Base-by-base conservation (phyloP, 2,113 vertebrate genomes). In the Empidonax traillii region DNA sequence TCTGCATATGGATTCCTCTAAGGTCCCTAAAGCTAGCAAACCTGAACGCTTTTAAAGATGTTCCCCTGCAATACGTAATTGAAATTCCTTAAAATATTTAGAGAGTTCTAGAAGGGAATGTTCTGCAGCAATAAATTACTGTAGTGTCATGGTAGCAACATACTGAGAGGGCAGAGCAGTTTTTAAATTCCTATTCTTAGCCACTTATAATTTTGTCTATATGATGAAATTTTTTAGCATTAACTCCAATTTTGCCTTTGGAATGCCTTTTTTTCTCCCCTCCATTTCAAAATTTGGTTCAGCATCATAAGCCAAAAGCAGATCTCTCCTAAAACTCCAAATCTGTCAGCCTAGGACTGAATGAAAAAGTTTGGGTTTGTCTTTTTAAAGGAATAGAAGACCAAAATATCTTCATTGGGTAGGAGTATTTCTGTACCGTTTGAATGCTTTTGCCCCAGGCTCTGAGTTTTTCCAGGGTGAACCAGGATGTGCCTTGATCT, bases 21-120 rank as follows among this genome's bases (percentile, higher is more conserved):
- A 95, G 76, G 61, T 89, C 68, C 31, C 71, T 55, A 87, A 90
- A 93, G 61, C 79, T 71, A 90, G 90, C 79, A 93, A 95, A 89
- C 80, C 65, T 16, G 1, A 95, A 84, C 0, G 0, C 73, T 94
- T 84, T 80, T 74, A 79, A 92, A 96, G 66, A 93, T 2, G 10
- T 53, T 84, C 80, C 56, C 16, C 41, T 89, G 80, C 83, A 90
- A 92, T 76, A 90, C 35, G 77, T 68, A 92, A 96, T 75, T 94
- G 92, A 94, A 95, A 90, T 89, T 71, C 79, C 41, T 96, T 96
- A 90, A 96, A 96, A 96, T 93, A 97, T 96, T 96, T 96, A 90
- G 61, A 93, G 85, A 84, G 59, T 93, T 96, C 93, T 94, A 87
- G 83, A 73, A 88, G 52, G 21, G 83, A 94, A 89, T 68, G 79